A percentile compares a stretch with the other conserved stretches of the same genome.
Evolutionary conservation across 2,797 vertebrate genomes (phyloP).

Genomic region (Acanthis flammea): DNA sequence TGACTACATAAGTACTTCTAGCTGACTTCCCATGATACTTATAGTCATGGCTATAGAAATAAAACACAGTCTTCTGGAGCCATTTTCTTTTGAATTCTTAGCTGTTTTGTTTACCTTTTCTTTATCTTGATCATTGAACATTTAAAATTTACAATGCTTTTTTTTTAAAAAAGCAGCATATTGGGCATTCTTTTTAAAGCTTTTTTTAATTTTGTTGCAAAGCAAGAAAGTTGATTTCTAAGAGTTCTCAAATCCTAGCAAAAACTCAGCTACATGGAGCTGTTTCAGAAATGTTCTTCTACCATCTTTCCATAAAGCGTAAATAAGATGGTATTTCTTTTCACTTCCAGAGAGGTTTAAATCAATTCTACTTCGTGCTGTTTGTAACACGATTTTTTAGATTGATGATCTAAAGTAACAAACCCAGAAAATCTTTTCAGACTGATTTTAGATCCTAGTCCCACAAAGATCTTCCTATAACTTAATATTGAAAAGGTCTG

Average conservation of each 20-base stretch:
- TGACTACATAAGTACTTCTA: background rate
- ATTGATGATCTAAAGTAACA: background rate
- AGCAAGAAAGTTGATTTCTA: background rate
- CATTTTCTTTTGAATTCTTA: background rate
- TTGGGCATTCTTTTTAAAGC: rapidly evolving
- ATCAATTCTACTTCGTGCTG: background rate
- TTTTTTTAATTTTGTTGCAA: background rate
- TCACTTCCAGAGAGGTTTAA: background rate
- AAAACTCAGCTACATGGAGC: background rate
- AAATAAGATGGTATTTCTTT: background rate
- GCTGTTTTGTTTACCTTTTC: background rate
- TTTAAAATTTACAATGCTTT: background rate
- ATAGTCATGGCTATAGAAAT: background rate
- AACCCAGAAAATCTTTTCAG: background rate
- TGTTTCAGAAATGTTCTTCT: background rate
- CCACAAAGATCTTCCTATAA: background rate
- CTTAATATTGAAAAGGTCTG: background rate
- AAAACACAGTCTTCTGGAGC: background rate
- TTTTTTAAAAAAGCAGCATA: background rate
- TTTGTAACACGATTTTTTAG: background rate
- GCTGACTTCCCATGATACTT: background rate
- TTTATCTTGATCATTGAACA: background rate
- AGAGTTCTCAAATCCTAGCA: background rate
- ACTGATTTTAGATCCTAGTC: background rate
- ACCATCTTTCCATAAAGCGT: background rate